Evolutionary conservation across 2,113 vertebrate genomes (phyloP), one percentile per base, ranked within the genome.

Genomic region (Channa argus): DNA sequence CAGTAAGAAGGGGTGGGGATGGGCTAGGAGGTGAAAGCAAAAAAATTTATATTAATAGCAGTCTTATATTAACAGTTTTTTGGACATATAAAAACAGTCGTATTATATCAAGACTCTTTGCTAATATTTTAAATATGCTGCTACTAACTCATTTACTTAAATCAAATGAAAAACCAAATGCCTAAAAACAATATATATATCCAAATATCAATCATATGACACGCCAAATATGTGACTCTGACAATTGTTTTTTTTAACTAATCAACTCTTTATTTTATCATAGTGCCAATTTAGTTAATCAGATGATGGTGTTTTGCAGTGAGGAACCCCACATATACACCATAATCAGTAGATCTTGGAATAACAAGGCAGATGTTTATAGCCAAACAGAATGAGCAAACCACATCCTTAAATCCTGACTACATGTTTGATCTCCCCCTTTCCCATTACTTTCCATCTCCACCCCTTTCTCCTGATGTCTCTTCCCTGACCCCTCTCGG

Each of bases 361-460:
- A 34, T 66, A 63, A 69, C 11, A 14, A 13, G 66, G 45, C 69
- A 80, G 71, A 62, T 13, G 12, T 71, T 79, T 71, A 8, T 8
- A 71, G 60, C 41, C 71, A 34, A 83, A 64, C 51, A 71, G 33
- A 88, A 81, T 73, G 63, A 85, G 60, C 38, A 62, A 79, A 84
- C 84, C 74, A 68, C 69, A 83, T 90, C 91, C 83, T 90, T 80
- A 83, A 87, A 82, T 92, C 89, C 86, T 94, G 88, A 92, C 83
- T 88, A 86, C 79, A 9, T 90, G 85, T 94, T 83, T 92, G 89
- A 89, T 92, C 86, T 92, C 69, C 82, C 61, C 54, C 37, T 75
- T 76, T 81, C 65, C 46, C 85, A 88, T 84, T 77, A 54, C 84
- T 77, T 63, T 69, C 59, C 86, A 90, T 86, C 77, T 68, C 39